These are phyloP conservation scores for Drosophila bipectinata DNA, from an alignment of 1,140 invertebrate species.

Conservation along the genomic window DNA sequence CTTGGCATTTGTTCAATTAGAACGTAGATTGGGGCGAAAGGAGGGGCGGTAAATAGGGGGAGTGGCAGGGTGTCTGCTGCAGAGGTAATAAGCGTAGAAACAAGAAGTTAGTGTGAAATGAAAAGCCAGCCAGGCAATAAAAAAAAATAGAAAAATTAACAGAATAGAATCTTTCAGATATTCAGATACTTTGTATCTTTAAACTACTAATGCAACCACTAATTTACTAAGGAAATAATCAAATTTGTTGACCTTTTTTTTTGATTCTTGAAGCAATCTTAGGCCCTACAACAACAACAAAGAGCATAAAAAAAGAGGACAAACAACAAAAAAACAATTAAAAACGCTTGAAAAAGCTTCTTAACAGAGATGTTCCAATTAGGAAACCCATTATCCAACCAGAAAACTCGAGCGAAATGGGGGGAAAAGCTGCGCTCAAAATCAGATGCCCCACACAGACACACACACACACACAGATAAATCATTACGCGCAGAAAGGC, in stretches of 20 bases:
- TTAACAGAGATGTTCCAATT: slow-evolving; percentile 50
- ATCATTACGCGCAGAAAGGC: slow-evolving; percentile 61
- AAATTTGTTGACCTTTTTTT: slow-evolving; percentile 20
- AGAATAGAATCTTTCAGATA: too few relatives aligned
- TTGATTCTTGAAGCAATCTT: slow-evolving; percentile 1
- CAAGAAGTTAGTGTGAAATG: slow-evolving; percentile 48
- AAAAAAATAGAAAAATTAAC: neutral
- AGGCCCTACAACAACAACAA: neutral
- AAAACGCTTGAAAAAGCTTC: slow-evolving; percentile 45
- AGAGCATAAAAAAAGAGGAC: slow-evolving; percentile 21
- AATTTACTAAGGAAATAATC: slow-evolving; percentile 13
- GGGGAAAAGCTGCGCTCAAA: slow-evolving; percentile 65
- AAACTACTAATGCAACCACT: slow-evolving; percentile 4
- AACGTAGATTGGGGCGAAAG: slow-evolving; percentile 40
- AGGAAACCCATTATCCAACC: slow-evolving; percentile 54
- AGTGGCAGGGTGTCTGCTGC: slow-evolving; percentile 1
- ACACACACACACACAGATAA: slow-evolving; percentile 36
- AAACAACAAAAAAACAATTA: slow-evolving; percentile 35
- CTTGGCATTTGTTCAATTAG: slow-evolving; percentile 64
- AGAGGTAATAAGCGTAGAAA: slow-evolving; percentile 2
- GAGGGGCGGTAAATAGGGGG: slow-evolving; percentile 6
- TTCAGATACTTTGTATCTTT: neutral
- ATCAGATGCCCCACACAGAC: slow-evolving; percentile 56
- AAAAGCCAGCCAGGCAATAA: slow-evolving; percentile 12
- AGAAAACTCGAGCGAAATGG: slow-evolving; percentile 36